Evolutionary conservation across 2,113 vertebrate genomes (phyloP).

Genomic region (Columbina picui): DNA sequence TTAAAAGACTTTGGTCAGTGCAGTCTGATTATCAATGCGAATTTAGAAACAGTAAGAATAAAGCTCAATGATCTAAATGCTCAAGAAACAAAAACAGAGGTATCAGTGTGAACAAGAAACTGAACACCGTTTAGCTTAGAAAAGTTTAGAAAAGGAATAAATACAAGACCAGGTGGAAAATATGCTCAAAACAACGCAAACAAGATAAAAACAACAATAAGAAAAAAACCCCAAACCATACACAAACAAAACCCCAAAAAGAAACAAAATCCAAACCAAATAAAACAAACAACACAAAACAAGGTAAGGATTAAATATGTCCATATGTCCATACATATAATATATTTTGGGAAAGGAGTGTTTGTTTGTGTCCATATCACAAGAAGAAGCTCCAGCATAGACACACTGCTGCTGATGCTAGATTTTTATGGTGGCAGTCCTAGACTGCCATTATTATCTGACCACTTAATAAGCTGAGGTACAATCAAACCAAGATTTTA

Average conservation of each 20-base stretch:
- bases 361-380: background rate
- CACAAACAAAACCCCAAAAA: too few species aligned
- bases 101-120: background rate
- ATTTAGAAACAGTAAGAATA: background rate
- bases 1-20: background rate
- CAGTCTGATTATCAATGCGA: background rate
- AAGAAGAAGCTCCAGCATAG: background rate
- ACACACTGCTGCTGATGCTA: background rate
- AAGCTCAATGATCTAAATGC: background rate
- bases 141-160: background rate
- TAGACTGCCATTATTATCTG: background rate
- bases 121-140: too few species aligned
- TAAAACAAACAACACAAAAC: background rate
- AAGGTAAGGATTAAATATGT: background rate
- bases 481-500: background rate
- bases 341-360: background rate
- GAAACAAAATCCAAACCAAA: too few species aligned
- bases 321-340: background rate
- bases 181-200: accelerated
- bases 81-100: background rate
- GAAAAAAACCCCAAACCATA: too few species aligned
- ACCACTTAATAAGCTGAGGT: background rate
- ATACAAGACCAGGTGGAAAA: background rate
- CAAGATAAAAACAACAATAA: too few species aligned
- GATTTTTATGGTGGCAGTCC: background rate